Percentiles rank a stretch among this genome's conserved stretches.
Conservation (phyloP, 2,113 vertebrate genomes). For the Struthidea cinerea region DNA sequence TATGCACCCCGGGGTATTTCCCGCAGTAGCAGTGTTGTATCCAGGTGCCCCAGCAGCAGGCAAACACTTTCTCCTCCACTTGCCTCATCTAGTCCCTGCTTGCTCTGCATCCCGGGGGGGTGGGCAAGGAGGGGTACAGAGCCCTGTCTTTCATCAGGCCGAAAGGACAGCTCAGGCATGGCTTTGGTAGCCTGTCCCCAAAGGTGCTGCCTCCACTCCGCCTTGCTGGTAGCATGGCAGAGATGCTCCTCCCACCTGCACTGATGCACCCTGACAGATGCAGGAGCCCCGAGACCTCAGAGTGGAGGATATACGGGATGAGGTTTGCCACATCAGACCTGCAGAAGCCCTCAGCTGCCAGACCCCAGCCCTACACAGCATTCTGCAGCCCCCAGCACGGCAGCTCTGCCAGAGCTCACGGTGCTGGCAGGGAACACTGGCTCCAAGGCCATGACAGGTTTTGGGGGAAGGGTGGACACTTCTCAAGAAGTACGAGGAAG, state of each 20-base stretch:
- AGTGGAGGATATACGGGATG: rapidly evolving
- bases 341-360: background rate
- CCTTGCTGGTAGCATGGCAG: background rate
- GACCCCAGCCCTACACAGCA: background rate
- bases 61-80: background rate
- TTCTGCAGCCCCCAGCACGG: background rate
- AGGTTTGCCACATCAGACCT: background rate
- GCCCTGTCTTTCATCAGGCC: background rate
- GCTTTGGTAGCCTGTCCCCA: background rate
- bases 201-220: background rate
- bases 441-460: background rate
- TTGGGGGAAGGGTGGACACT: background rate
- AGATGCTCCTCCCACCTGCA: background rate
- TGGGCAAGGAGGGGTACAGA: background rate
- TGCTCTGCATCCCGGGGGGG: background rate
- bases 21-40: background rate
- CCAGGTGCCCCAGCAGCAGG: background rate
- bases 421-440: rapidly evolving
- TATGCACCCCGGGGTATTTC: background rate
- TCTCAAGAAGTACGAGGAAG: background rate
- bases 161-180: background rate
- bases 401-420: background rate
- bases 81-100: background rate
- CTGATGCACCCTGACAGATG: background rate
- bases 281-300: rapidly evolving